A percentile compares a stretch with the other conserved stretches of the same genome.
phyloP scores from a whole-genome alignment of 2,797 vertebrate species.

The Oreortyx pictus region DNA sequence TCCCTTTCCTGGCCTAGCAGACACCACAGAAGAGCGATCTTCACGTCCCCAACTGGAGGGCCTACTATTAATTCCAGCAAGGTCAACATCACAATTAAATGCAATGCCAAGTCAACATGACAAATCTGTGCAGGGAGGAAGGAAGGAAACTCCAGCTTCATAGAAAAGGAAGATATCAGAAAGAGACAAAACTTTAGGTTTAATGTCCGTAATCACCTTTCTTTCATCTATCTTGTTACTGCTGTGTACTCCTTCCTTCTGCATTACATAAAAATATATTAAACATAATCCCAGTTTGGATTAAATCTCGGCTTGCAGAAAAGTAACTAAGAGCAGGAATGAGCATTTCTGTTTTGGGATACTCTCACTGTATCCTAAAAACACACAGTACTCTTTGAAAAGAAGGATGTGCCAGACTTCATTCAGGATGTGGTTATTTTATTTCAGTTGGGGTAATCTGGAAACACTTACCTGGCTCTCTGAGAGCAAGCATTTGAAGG shows the following conservation, averaged over 20 bases:
- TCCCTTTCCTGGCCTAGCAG: neutral
- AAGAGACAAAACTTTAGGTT: neutral
- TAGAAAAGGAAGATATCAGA: neutral
- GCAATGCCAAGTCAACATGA: neutral
- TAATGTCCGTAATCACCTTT: neutral
- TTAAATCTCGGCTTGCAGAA: constrained; percentile 24
- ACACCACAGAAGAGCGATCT: neutral
- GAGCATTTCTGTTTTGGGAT: neutral
- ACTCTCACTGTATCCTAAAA: constrained; percentile 13
- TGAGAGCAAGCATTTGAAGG: neutral
- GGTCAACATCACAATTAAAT: neutral
- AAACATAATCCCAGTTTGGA: neutral
- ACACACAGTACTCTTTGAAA: neutral
- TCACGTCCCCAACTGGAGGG: neutral
- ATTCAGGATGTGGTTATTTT: neutral
- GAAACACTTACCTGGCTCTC: neutral
- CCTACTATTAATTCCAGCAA: neutral
- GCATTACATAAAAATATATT: neutral
- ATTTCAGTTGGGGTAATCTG: neutral
- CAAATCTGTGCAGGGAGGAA: neutral
- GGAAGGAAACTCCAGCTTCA: neutral
- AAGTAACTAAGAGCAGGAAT: neutral
- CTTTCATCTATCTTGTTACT: constrained; percentile 9
- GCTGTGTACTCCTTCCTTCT: neutral
- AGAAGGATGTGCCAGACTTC: neutral